Conservation (phyloP, 2,888 invertebrate genomes). For the Phymatocera aterrima region DNA sequence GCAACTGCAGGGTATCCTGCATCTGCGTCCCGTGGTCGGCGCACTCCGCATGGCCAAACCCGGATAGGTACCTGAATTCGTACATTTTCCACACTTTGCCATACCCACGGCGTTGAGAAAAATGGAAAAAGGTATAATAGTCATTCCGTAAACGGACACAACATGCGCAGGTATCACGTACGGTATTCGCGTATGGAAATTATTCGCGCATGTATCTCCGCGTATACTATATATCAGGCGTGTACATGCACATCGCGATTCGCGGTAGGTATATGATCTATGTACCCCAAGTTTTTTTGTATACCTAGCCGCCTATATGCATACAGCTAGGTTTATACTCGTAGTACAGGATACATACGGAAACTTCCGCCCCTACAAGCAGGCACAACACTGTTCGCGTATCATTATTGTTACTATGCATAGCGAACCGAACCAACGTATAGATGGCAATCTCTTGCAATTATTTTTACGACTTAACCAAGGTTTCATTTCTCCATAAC, state of each 20-base stretch:
- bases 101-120: background rate
- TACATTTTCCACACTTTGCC: background rate
- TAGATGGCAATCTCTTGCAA: conserved; percentile 68
- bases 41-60: no score
- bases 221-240: no score
- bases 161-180: no score
- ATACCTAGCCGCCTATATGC: no score
- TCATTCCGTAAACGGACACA: background rate
- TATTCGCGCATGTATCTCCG: no score
- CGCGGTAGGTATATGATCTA: background rate
- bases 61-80: background rate
- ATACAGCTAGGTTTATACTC: no score
- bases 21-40: no score
- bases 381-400: conserved; percentile 19
- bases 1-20: no score
- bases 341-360: no score
- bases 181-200: no score
- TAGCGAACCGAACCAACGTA: conserved; percentile 26
- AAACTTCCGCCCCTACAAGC: background rate
- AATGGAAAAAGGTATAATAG: background rate
- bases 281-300: no score
- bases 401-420: conserved; percentile 34
- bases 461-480: conserved; percentile 68
- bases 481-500: conserved; percentile 60
- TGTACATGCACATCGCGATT: background rate